Conservation (phyloP, 2,888 invertebrate genomes). For the Trichopoda pennipes region DNA sequence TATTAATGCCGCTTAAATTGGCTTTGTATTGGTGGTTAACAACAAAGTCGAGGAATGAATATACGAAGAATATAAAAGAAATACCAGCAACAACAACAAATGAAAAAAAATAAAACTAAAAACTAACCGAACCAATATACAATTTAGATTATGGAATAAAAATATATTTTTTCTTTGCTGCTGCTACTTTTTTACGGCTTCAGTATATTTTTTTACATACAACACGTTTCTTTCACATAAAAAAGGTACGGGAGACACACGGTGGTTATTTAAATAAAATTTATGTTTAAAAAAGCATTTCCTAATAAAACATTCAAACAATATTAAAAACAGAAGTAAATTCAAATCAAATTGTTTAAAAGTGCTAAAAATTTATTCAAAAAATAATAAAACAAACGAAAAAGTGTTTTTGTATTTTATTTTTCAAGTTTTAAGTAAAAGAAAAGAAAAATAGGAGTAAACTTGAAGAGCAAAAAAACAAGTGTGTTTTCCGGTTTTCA, state of each 20-base stretch:
- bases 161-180: slow-evolving; percentile 72
- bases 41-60: slow-evolving; percentile 45
- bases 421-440: background rate
- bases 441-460: slow-evolving; percentile 11
- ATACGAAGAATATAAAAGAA: slow-evolving; percentile 57
- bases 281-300: slow-evolving; percentile 17
- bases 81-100: slow-evolving; percentile 42
- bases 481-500: slow-evolving; percentile 42
- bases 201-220: slow-evolving; percentile 76
- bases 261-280: slow-evolving; percentile 44
- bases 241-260: slow-evolving; percentile 64
- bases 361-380: background rate
- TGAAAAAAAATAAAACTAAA: slow-evolving; percentile 9
- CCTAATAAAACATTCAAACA: slow-evolving; percentile 6
- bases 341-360: background rate
- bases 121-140: slow-evolving; percentile 65
- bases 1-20: slow-evolving; percentile 47
- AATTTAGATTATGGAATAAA: slow-evolving; percentile 78
- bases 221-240: slow-evolving; percentile 64
- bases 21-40: slow-evolving; percentile 52
- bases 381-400: background rate
- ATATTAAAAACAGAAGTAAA: background rate
- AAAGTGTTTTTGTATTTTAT: slow-evolving; percentile 2
- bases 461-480: slow-evolving; percentile 18
- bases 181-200: slow-evolving; percentile 79